phyloP scores from a whole-genome alignment of 1,140 invertebrate genomes.

The Megalopta genalis region DNA sequence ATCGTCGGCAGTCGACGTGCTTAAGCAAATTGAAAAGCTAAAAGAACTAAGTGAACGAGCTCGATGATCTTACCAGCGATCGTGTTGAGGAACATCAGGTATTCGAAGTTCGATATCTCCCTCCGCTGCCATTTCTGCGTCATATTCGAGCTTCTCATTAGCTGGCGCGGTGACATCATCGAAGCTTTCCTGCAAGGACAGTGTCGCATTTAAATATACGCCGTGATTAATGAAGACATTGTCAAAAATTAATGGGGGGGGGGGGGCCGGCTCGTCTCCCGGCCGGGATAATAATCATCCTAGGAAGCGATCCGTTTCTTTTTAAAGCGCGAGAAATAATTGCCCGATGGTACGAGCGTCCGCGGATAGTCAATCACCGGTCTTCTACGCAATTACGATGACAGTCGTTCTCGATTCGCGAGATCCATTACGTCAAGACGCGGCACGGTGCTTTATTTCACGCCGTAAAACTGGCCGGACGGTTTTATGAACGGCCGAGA shows the following conservation, averaged over 20 bases:
- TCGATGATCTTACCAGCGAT: conserved; percentile 90
- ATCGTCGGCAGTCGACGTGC: too few relatives aligned
- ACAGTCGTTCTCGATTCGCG: conserved; percentile 56
- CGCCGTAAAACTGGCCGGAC: conserved; percentile 67
- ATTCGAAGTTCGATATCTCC: conserved; percentile 99
- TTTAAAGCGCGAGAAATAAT: conserved; percentile 8
- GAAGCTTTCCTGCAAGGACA: conserved; percentile 89
- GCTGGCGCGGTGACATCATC: conserved; percentile 98
- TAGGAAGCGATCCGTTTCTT: neutral
- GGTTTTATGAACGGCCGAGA: conserved; percentile 66
- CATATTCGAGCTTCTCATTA: conserved; percentile 99
- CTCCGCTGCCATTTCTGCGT: conserved; percentile 99
- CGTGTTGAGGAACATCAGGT: conserved; percentile 99
- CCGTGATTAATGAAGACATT: too few relatives aligned
- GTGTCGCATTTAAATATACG: too few relatives aligned
- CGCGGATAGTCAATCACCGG: neutral
- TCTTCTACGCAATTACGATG: conserved; percentile 56
- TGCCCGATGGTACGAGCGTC: conserved; percentile 13
- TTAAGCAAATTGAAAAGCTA: neutral
- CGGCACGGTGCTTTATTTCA: conserved; percentile 44
- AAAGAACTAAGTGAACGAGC: neutral
- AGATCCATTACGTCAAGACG: conserved; percentile 61
- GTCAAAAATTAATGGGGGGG: too few relatives aligned
- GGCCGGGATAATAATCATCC: neutral
- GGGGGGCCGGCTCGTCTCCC: too few relatives aligned